Evolutionary conservation across 2,797 vertebrate species (phyloP).

Genomic region (Trematomus bernacchii): DNA sequence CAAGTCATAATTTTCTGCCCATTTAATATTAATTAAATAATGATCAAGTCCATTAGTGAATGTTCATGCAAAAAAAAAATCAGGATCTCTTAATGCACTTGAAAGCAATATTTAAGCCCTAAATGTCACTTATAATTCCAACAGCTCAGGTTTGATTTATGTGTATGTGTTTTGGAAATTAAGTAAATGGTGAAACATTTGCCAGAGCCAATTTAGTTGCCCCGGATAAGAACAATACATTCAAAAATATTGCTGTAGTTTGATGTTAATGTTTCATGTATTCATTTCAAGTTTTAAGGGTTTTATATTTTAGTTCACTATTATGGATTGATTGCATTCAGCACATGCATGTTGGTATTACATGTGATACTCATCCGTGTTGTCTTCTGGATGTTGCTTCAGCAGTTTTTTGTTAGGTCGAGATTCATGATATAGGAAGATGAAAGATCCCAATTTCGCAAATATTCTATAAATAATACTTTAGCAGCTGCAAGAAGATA

Average conservation of each 20-base stretch:
- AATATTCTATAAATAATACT: too few relatives aligned
- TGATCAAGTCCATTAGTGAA: neutral
- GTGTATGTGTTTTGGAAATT: neutral
- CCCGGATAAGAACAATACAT: neutral
- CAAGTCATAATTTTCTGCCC: neutral
- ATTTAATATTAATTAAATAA: neutral
- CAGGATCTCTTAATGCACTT: neutral
- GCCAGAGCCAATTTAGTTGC: neutral
- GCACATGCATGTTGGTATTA: neutral
- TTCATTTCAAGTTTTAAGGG: neutral
- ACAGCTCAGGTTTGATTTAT: neutral
- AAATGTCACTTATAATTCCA: neutral
- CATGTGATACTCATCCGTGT: neutral
- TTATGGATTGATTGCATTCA: neutral
- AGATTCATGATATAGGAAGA: too few relatives aligned
- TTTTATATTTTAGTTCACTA: neutral
- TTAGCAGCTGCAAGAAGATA: too few relatives aligned
- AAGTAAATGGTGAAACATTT: neutral
- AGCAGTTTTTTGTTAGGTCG: neutral
- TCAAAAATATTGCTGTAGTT: neutral
- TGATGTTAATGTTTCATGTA: neutral
- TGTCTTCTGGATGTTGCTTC: neutral
- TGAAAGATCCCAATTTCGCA: too few relatives aligned
- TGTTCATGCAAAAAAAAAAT: neutral
- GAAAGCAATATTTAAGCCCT: neutral